Base-by-base conservation (phyloP, 1,140 invertebrate genomes). In the Teleopsis dalmanni region DNA sequence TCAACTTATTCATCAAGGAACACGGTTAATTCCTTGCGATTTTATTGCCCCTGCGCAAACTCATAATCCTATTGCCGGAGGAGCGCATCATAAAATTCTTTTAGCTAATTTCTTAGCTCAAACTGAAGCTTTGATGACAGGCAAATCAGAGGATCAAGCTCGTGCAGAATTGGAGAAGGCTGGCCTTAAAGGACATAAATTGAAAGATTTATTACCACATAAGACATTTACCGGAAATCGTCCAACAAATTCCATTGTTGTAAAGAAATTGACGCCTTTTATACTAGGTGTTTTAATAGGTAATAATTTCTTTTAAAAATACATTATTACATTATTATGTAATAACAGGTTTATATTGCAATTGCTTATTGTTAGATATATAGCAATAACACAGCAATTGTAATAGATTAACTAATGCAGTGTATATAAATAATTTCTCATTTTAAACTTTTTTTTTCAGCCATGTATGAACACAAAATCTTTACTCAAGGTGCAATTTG, bases 381-480 rank as follows among this genome's bases (percentile, higher is more conserved):
- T n/a, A n/a, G n/a, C n/a, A n/a, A n/a, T n/a, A n/a, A n/a, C n/a
- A n/a, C n/a, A n/a, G n/a, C n/a, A n/a, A n/a, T n/a, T n/a, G n/a
- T n/a, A n/a, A n/a, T n/a, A n/a, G n/a, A n/a, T n/a, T n/a, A n/a
- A n/a, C 33, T 35, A 35, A 35, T 41, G 2, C 25, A 47, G n/a
- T n/a, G n/a, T n/a, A 49, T 16, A 34, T 25, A 11, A 21, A 46
- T 18, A 25, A 7, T 36, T 47, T 21, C 31, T 22, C 9, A 50
- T 50, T 41, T 48, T 26, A 41, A 59, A 56, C 46, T 51, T 57
- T 71, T 63, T 64, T 59, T 81, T 81, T 25, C 72, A 93, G 91
- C 89, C 18, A 81, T 93, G 70, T 99, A 99, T 71, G 96, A 99
- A 72, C 93, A 97, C 69, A 99, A 99, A 74, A 99, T 99, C 57